Evolutionary conservation across 2,113 vertebrate species (phyloP).

Genomic region (Elephas maximus): DNA sequence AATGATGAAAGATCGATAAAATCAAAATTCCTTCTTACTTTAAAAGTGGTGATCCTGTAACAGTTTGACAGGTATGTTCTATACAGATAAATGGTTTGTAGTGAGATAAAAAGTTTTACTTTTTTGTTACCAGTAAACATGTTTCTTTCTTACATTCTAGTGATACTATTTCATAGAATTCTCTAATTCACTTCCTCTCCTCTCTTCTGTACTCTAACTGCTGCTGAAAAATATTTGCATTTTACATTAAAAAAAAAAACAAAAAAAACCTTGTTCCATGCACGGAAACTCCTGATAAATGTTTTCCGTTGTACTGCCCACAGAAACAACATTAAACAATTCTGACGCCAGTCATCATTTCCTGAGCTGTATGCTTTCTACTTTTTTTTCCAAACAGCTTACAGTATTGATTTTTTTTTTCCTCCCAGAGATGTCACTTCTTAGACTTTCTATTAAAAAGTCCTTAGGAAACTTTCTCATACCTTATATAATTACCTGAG

Average conservation of each 20-base stretch:
- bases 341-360: slow-evolving; percentile 79
- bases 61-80: slow-evolving; percentile 32
- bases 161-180: slow-evolving; percentile 78
- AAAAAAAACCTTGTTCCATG: slow-evolving; percentile 58
- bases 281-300: slow-evolving; percentile 82
- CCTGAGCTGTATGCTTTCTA: slow-evolving; percentile 77
- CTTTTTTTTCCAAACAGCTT: slow-evolving; percentile 46
- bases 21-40: slow-evolving; percentile 73
- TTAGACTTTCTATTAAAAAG: background rate
- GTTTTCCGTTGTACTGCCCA: slow-evolving; percentile 83
- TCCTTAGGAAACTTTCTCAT: background rate
- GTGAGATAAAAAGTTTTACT: slow-evolving; percentile 8
- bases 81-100: slow-evolving; percentile 51
- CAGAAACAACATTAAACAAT: slow-evolving; percentile 77
- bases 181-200: slow-evolving; percentile 76
- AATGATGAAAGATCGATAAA: slow-evolving; percentile 68
- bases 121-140: background rate
- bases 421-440: background rate
- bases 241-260: slow-evolving; percentile 73
- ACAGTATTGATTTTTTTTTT: background rate
- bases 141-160: slow-evolving; percentile 77
- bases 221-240: slow-evolving; percentile 85
- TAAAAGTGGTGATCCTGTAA: slow-evolving; percentile 26
- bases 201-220: slow-evolving; percentile 82
- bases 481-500: background rate